phyloP scores from a whole-genome alignment of 2,888 invertebrate genomes.

The Protophormia terraenovae region DNA sequence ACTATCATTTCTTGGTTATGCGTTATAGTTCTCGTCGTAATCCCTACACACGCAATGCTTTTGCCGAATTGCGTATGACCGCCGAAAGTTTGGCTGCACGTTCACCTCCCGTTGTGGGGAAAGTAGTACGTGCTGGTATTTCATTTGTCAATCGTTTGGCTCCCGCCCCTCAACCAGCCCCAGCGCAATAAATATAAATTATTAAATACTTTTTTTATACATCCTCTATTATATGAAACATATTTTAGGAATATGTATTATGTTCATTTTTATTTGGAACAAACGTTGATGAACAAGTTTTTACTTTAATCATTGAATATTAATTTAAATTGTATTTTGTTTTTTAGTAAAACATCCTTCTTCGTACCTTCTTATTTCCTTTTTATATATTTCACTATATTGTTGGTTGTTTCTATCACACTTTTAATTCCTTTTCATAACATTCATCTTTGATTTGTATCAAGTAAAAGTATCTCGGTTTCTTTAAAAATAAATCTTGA shows the following conservation, averaged over 20 bases:
- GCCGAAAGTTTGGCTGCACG: conserved; percentile 87
- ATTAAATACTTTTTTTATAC: conserved; percentile 28
- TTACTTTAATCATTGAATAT: conserved; percentile 30
- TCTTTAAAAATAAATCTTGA: conserved; percentile 2
- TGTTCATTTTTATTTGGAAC: background rate
- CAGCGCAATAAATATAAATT: conserved; percentile 69
- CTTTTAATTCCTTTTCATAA: background rate
- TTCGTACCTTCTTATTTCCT: background rate
- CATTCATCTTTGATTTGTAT: background rate
- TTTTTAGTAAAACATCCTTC: background rate
- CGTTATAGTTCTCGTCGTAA: conserved; percentile 97
- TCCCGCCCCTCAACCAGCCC: conserved; percentile 83
- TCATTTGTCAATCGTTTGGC: conserved; percentile 89
- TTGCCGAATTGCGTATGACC: conserved; percentile 90
- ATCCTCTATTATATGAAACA: conserved; percentile 24
- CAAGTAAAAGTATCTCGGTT: conserved; percentile 1
- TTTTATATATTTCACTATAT: conserved; percentile 10
- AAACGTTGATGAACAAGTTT: conserved; percentile 18
- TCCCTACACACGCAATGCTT: conserved; percentile 96
- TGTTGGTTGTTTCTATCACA: conserved; percentile 22
- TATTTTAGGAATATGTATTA: conserved; percentile 39
- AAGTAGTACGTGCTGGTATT: conserved; percentile 84
- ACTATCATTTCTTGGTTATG: conserved; percentile 96
- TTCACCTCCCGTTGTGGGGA: conserved; percentile 86
- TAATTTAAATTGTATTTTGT: conserved; percentile 7